These are phyloP conservation scores for Unio delphinus DNA, from an alignment of 2,888 invertebrate species.

Conservation along the genomic window DNA sequence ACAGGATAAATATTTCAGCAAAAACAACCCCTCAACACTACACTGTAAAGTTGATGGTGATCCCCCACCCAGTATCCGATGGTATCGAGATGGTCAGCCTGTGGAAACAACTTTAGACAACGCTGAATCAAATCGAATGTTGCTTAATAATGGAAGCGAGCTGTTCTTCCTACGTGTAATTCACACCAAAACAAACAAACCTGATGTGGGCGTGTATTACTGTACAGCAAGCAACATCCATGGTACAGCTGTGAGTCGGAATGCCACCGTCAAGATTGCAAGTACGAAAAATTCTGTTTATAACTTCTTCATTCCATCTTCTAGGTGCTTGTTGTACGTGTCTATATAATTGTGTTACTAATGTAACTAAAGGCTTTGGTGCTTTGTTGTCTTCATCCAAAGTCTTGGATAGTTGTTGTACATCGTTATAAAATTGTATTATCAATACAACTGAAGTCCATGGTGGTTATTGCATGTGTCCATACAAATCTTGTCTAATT, in stretches of 20 bases:
- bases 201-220: conserved; percentile 92
- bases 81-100: conserved; percentile 92
- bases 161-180: conserved; percentile 94
- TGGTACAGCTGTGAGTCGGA: conserved; percentile 86
- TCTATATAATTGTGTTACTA: no score
- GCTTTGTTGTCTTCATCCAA: no score
- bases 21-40: conserved; percentile 96
- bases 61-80: conserved; percentile 85
- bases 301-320: no score
- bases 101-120: conserved; percentile 76
- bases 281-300: conserved; percentile 76
- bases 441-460: no score
- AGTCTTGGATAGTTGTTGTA: no score
- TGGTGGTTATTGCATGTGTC: no score
- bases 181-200: conserved; percentile 85
- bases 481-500: no score
- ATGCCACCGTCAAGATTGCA: conserved; percentile 88
- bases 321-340: no score
- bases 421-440: no score
- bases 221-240: conserved; percentile 91
- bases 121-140: conserved; percentile 88
- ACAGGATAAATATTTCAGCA: conserved; percentile 93
- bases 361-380: no score
- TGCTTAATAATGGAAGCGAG: conserved; percentile 84
- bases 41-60: conserved; percentile 97